phyloP scores from a whole-genome alignment of 2,797 vertebrate genomes.

The Semaprochilodus insignis region DNA sequence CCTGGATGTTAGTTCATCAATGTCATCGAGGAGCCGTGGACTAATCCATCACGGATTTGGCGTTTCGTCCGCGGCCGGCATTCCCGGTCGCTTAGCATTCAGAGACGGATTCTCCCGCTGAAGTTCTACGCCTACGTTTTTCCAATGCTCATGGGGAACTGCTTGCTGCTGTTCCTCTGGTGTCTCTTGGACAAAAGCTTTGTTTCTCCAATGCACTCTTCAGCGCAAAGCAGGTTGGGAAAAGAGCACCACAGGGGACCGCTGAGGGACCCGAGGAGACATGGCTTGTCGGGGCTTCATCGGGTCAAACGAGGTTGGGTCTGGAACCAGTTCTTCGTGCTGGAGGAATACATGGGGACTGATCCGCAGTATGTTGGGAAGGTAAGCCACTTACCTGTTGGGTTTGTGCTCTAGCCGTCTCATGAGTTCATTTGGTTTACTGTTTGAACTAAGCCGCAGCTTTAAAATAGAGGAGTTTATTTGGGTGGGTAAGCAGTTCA shows the following conservation, averaged over 20 bases:
- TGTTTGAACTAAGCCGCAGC: neutral
- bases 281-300: conserved; percentile 70
- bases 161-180: conserved; percentile 88
- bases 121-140: conserved; percentile 47
- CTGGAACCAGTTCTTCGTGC: conserved; percentile 96
- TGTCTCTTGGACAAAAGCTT: conserved; percentile 90
- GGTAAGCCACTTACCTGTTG: conserved; percentile 73
- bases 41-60: conserved; percentile 33
- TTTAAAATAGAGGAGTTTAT: neutral
- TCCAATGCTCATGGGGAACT: conserved; percentile 94
- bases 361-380: conserved; percentile 94
- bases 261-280: conserved; percentile 61
- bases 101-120: conserved; percentile 43
- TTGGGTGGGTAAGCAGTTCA: neutral
- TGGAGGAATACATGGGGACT: conserved; percentile 95
- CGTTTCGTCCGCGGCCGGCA: neutral
- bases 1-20: conserved; percentile 48
- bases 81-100: conserved; percentile 45
- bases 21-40: conserved; percentile 33
- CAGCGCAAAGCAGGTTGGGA: conserved; percentile 78
- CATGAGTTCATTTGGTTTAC: neutral
- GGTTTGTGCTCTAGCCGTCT: neutral
- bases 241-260: conserved; percentile 66
- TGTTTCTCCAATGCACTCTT: conserved; percentile 79
- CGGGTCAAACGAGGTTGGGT: conserved; percentile 94